These are phyloP conservation scores for Apteryx mantelli DNA, from an alignment of 2,113 vertebrate species.

Conservation along the genomic window DNA sequence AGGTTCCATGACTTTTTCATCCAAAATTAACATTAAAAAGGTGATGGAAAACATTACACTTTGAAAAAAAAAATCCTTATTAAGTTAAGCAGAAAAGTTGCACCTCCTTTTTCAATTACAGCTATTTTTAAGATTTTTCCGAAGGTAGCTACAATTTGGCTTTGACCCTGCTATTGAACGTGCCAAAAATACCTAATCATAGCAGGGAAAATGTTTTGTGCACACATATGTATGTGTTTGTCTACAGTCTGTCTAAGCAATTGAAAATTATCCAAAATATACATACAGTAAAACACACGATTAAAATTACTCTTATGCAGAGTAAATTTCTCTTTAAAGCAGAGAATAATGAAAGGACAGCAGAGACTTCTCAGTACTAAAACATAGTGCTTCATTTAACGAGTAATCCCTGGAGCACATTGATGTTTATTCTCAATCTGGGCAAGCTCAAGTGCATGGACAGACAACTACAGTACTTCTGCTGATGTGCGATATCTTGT, in stretches of 20 bases:
- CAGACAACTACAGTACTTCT: conserved; percentile 5
- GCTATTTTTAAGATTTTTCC: conserved; percentile 18
- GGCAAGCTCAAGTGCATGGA: conserved; percentile 40
- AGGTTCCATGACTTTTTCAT: neutral
- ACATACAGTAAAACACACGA: neutral
- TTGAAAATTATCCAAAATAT: conserved; percentile 48
- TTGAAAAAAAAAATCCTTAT: neutral
- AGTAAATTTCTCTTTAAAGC: conserved; percentile 25
- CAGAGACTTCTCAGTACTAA: neutral
- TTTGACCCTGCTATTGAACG: neutral
- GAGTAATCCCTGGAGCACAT: conserved; percentile 36
- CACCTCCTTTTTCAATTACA: neutral
- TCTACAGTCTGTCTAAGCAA: conserved; percentile 11
- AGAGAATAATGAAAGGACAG: conserved; percentile 13
- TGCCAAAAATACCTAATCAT: conserved; percentile 38
- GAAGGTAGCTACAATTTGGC: conserved; percentile 35
- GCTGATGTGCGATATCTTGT: neutral
- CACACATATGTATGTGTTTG: conserved; percentile 19
- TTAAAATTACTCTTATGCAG: conserved; percentile 4
- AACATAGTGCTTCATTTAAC: conserved; percentile 30
- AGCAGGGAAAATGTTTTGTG: conserved; percentile 15
- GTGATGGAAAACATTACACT: neutral
- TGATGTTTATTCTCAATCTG: conserved; percentile 27
- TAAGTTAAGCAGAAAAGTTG: neutral
- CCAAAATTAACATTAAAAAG: neutral